phyloP scores from a whole-genome alignment of 2,888 invertebrate genomes.

The Lasioglossum morio region DNA sequence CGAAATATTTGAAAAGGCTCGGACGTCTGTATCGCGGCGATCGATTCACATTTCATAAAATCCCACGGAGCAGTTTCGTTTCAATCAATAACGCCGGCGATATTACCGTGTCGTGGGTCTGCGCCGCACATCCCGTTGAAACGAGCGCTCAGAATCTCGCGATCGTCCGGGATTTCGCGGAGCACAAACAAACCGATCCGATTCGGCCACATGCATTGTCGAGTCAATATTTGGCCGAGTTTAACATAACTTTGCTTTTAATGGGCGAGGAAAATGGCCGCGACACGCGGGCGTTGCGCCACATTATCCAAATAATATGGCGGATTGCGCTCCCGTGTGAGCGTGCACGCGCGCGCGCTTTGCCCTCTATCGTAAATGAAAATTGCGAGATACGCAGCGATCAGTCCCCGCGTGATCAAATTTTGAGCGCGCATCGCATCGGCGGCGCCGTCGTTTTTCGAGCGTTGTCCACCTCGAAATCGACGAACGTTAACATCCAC shows the following conservation, averaged over 20 bases:
- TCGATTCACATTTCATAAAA: constrained; percentile 16
- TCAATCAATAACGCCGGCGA: constrained; percentile 6
- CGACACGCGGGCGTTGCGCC: constrained; percentile 18
- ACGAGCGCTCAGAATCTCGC: not conserved
- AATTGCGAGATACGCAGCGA: constrained; percentile 70
- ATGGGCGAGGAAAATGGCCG: constrained; percentile 58
- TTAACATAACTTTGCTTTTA: constrained; percentile 70
- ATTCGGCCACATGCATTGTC: constrained; percentile 22
- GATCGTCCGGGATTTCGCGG: not conserved
- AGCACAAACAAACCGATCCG: not conserved
- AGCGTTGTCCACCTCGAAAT: not conserved
- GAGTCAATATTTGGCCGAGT: constrained; percentile 51
- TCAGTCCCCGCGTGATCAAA: constrained; percentile 18
- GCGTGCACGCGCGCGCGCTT: constrained; percentile 51
- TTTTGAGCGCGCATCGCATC: not conserved
- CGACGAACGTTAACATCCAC: not conserved
- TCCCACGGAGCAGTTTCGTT: not conserved
- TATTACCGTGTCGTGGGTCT: not conserved
- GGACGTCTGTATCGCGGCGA: not conserved
- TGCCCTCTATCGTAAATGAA: constrained; percentile 69
- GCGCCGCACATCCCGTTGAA: not conserved
- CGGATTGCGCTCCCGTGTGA: constrained; percentile 24
- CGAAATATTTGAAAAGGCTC: constrained; percentile 14
- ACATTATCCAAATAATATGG: constrained; percentile 66
- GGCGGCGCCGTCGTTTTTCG: constrained; percentile 4